phyloP scores from a whole-genome alignment of 2,797 vertebrate species.

The Paramormyrops hopkinsi region DNA sequence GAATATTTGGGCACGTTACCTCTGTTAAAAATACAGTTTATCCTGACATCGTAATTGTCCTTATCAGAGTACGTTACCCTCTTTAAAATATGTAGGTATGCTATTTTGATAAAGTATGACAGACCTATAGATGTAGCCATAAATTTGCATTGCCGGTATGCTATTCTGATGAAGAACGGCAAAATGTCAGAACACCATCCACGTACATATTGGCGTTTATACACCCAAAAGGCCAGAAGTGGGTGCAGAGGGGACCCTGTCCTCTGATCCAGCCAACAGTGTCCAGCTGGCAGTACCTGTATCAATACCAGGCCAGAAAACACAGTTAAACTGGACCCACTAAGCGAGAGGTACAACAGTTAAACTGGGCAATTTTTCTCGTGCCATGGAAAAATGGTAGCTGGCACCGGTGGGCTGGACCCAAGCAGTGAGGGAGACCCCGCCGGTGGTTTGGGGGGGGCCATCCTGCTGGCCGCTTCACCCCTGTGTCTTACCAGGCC shows the following conservation, averaged over 20 bases:
- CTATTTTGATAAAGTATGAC: too few species aligned
- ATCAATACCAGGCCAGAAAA: not conserved
- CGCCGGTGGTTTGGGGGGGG: not conserved
- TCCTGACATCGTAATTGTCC: too few species aligned
- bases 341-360: not conserved
- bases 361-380: not conserved
- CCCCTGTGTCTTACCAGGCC: not conserved
- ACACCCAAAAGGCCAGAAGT: not conserved
- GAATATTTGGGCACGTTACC: too few species aligned
- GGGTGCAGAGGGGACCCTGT: not conserved
- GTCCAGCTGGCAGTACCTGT: slow-evolving; percentile 35
- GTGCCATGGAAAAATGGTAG: too few species aligned
- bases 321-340: not conserved
- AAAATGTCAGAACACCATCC: too few species aligned
- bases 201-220: not conserved
- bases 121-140: too few species aligned
- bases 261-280: slow-evolving; percentile 32
- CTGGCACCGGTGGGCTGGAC: not conserved
- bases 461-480: not conserved
- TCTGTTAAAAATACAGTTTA: too few species aligned
- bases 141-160: too few species aligned
- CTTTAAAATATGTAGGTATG: too few species aligned
- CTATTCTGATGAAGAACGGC: too few species aligned
- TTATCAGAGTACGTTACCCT: too few species aligned
- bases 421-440: not conserved